Evolutionary conservation across 1,140 invertebrate species (phyloP), one percentile per base, ranked within the genome.

Genomic region (Macrosteles quadrilineatus): DNA sequence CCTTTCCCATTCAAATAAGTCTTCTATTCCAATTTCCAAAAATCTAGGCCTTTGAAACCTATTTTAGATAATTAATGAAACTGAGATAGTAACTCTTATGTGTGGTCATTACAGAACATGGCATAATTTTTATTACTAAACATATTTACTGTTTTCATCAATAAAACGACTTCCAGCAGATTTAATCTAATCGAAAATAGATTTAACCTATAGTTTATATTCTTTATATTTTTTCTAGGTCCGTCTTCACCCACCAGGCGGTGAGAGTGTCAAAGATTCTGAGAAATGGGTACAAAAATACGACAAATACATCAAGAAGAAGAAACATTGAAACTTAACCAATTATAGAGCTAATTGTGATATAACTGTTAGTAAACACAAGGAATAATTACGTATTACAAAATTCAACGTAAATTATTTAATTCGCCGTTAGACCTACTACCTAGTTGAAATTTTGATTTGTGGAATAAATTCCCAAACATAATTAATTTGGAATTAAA

Each of bases 191-290:
- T n/a, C n/a, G n/a, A n/a, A n/a, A n/a, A n/a, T n/a, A n/a, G n/a
- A n/a, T n/a, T n/a, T n/a, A n/a, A n/a, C n/a, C n/a, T n/a, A n/a
- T n/a, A n/a, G n/a, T n/a, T n/a, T n/a, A n/a, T n/a, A n/a, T n/a
- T n/a, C n/a, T n/a, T n/a, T n/a, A n/a, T n/a, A 36, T 50, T 11
- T n/a, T 78, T 83, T 82, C 73, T 80, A 88, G 87, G 87, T 87
- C 84, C 80, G 86, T 72, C 82, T 86, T 72, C 83, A 87, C 79
- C 86, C 87, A 23, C 86, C 86, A n/a, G 86, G 86, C 74, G 85
- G 83, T 67, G 83, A 86, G 25, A 68, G 73, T 31, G 68, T 69
- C 21, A 71, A 66, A 67, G 47, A 67, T 6, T 62, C 67, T 25
- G 57, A 69, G 45, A 74, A 74, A 72, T 74, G 73, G 73, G 68